A percentile compares a stretch with the other conserved stretches of the same genome.
phyloP scores from a whole-genome alignment of 1,140 invertebrate species.

The Cotesia vestalis region DNA sequence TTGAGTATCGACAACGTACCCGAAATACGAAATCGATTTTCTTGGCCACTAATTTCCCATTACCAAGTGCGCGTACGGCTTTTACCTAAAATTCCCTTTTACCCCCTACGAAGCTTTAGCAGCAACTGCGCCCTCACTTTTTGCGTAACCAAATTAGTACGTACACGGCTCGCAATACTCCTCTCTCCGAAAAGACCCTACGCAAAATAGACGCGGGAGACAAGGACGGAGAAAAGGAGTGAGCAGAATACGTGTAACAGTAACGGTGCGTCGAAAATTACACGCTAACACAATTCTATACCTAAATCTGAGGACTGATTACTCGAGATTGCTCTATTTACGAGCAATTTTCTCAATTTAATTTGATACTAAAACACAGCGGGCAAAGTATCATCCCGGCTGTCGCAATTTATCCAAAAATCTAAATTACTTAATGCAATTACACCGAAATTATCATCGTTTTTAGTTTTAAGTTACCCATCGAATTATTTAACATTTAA shows the following conservation, averaged over 20 bases:
- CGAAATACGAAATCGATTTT: conserved; percentile 54
- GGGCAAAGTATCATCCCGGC: not conserved
- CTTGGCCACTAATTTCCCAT: conserved; percentile 57
- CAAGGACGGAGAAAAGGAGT: not conserved
- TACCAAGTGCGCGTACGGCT: conserved; percentile 31
- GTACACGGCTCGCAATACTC: conserved; percentile 47
- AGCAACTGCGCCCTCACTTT: conserved; percentile 53
- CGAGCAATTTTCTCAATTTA: conserved; percentile 52
- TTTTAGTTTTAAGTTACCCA: too few relatives aligned
- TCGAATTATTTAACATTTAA: too few relatives aligned
- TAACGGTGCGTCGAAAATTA: conserved; percentile 57
- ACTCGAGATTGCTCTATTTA: conserved; percentile 58
- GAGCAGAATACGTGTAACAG: conserved; percentile 34
- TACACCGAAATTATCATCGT: too few relatives aligned
- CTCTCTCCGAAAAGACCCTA: conserved; percentile 26
- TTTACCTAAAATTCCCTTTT: not conserved
- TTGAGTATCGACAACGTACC: conserved; percentile 15
- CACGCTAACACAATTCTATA: conserved; percentile 54
- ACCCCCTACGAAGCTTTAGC: conserved; percentile 10
- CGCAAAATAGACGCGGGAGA: too few relatives aligned
- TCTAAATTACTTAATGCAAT: not conserved
- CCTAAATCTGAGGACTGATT: conserved; percentile 56
- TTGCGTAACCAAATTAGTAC: conserved; percentile 57
- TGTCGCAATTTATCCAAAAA: conserved; percentile 5
- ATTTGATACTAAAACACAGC: conserved; percentile 48